Conservation (phyloP, 2,113 vertebrate genomes). For the Pitta sordida region DNA sequence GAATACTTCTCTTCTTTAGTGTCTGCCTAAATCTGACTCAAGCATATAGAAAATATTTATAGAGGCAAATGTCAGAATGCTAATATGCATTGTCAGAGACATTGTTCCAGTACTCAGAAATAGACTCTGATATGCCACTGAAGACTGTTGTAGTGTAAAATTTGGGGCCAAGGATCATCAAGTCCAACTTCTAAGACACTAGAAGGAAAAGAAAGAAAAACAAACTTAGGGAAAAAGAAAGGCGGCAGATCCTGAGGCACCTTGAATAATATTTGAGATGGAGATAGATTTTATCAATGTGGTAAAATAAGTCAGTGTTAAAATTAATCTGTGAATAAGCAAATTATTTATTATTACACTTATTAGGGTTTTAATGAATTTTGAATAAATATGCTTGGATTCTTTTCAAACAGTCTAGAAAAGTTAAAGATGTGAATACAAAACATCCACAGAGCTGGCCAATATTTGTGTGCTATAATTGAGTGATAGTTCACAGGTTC, state of each 20-base stretch:
- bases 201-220: not conserved
- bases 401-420: not conserved
- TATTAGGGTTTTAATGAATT: not conserved
- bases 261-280: slow-evolving; percentile 4
- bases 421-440: not conserved
- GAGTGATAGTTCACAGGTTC: too few species aligned
- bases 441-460: not conserved
- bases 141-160: not conserved
- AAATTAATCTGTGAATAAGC: slow-evolving; percentile 5
- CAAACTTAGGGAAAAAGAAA: not conserved
- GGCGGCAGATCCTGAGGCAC: not conserved
- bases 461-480: too few species aligned
- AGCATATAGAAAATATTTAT: not conserved
- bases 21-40: not conserved
- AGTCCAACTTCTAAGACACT: slow-evolving; percentile 9
- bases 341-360: slow-evolving; percentile 26
- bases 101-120: slow-evolving; percentile 10
- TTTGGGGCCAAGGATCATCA: slow-evolving; percentile 23
- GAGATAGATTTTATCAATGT: slow-evolving; percentile 15
- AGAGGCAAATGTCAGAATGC: not conserved
- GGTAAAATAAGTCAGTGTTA: not conserved
- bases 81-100: not conserved
- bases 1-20: not conserved
- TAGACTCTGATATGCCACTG: slow-evolving; percentile 12
- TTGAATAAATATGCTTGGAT: not conserved